These are phyloP conservation scores for Megalops cyprinoides DNA, from an alignment of 2,797 vertebrate species.

Conservation along the genomic window DNA sequence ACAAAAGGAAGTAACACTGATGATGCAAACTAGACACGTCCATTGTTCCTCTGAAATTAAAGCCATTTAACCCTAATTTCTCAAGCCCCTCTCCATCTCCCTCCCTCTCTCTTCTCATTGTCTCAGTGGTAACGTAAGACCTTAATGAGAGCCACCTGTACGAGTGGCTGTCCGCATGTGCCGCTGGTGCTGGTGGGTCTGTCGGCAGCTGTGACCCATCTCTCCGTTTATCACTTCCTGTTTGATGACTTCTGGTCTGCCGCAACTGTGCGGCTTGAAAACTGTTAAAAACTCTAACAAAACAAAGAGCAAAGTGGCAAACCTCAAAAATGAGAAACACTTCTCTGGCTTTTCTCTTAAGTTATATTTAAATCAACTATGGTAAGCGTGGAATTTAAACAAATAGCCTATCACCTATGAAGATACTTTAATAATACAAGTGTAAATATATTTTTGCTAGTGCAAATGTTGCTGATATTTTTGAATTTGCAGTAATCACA, in stretches of 20 bases:
- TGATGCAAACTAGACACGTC: slow-evolving; percentile 14
- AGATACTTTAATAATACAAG: too few species aligned
- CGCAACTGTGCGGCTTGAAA: slow-evolving; percentile 8
- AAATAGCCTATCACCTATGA: too few species aligned
- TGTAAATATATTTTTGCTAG: too few species aligned
- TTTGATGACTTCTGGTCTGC: background rate
- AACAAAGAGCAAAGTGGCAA: background rate
- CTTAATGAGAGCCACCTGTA: slow-evolving; percentile 38
- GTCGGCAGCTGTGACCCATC: background rate
- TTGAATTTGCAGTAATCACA: too few species aligned
- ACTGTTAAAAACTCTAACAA: slow-evolving; percentile 9
- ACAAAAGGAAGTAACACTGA: slow-evolving; percentile 16
- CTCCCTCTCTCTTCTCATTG: background rate
- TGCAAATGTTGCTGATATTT: too few species aligned
- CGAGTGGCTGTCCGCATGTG: background rate
- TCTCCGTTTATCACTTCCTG: slow-evolving; percentile 16
- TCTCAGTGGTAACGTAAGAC: slow-evolving; percentile 21
- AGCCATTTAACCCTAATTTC: slow-evolving; percentile 35
- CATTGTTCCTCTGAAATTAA: slow-evolving; percentile 32
- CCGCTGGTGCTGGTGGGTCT: background rate
- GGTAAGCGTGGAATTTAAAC: too few species aligned
- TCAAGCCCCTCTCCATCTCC: slow-evolving; percentile 17
- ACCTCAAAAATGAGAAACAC: background rate
- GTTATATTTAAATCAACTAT: background rate
- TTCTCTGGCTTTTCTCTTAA: background rate